These are phyloP conservation scores for Vanessa cardui DNA, from an alignment of 2,888 invertebrate species.

Conservation along the genomic window DNA sequence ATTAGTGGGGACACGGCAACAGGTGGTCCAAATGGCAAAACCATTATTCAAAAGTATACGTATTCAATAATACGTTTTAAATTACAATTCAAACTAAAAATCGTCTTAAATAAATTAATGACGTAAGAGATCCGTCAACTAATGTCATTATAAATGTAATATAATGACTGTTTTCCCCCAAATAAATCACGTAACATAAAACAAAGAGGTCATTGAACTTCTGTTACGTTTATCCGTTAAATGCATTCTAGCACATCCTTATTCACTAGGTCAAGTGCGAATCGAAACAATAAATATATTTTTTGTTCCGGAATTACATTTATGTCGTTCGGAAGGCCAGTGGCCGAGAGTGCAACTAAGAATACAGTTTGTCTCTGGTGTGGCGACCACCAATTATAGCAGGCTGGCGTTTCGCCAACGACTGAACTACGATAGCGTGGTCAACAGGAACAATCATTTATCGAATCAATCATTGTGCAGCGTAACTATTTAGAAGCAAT, in stretches of 20 bases:
- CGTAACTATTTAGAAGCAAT: constrained; percentile 25
- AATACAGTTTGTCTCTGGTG: constrained; percentile 85
- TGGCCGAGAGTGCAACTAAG: constrained; percentile 83
- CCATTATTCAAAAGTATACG: constrained; percentile 44
- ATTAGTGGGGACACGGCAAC: constrained; percentile 71
- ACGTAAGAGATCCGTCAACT: not conserved
- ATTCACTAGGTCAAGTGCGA: constrained; percentile 79
- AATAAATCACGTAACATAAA: not conserved
- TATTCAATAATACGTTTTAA: not conserved
- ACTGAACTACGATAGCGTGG: constrained; percentile 66
- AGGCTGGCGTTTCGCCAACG: constrained; percentile 89
- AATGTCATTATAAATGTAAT: not conserved
- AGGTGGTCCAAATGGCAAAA: constrained; percentile 64
- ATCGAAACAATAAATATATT: constrained; percentile 52
- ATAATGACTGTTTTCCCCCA: not conserved
- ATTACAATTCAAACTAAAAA: not conserved
- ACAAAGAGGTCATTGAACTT: constrained; percentile 56
- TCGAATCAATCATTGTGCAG: constrained; percentile 66
- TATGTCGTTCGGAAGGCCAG: constrained; percentile 68
- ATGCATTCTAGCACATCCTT: constrained; percentile 49
- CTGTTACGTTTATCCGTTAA: constrained; percentile 43
- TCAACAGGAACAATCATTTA: constrained; percentile 70
- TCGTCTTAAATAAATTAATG: not conserved
- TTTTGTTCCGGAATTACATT: constrained; percentile 61
- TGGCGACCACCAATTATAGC: constrained; percentile 94